These are phyloP conservation scores for Drosophila lowei DNA, from an alignment of 1,140 invertebrate genomes.

Conservation along the genomic window DNA sequence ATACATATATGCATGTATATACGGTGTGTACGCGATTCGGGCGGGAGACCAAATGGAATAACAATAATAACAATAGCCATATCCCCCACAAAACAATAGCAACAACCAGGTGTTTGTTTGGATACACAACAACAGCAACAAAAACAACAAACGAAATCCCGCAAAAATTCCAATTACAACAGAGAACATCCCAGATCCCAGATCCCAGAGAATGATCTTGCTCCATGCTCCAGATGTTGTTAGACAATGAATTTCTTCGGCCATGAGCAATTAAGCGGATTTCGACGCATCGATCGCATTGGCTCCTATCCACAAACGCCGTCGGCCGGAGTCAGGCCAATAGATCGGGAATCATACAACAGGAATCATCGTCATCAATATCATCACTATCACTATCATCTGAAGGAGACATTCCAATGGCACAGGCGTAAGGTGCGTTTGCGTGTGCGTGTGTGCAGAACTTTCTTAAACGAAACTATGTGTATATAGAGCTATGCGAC, in stretches of 20 bases:
- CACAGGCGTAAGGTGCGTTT: slow-evolving; percentile 58
- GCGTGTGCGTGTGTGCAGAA: not conserved
- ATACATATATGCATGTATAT: too few relatives aligned
- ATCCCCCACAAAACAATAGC: slow-evolving; percentile 3
- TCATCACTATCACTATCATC: slow-evolving; percentile 20
- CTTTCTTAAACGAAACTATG: not conserved
- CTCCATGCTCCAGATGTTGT: slow-evolving; percentile 4
- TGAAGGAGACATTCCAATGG: slow-evolving; percentile 60
- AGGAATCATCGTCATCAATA: not conserved
- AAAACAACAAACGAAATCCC: slow-evolving; percentile 9
- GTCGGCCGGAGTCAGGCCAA: slow-evolving; percentile 29
- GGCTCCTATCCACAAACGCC: slow-evolving; percentile 25
- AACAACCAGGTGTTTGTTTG: not conserved
- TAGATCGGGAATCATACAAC: slow-evolving; percentile 30
- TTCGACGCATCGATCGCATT: slow-evolving; percentile 63
- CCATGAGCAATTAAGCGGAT: slow-evolving; percentile 70
- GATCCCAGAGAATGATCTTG: slow-evolving; percentile 10
- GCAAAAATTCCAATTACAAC: too few relatives aligned
- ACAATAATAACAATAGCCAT: slow-evolving; percentile 6
- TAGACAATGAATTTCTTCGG: slow-evolving; percentile 72
- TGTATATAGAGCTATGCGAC: not conserved
- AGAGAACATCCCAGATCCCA: too few relatives aligned
- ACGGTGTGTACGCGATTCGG: too few relatives aligned
- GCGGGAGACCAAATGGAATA: slow-evolving; percentile 10
- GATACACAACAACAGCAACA: not conserved